These are phyloP conservation scores for Torymus texanus DNA, from an alignment of 2,888 invertebrate species.

Conservation along the genomic window DNA sequence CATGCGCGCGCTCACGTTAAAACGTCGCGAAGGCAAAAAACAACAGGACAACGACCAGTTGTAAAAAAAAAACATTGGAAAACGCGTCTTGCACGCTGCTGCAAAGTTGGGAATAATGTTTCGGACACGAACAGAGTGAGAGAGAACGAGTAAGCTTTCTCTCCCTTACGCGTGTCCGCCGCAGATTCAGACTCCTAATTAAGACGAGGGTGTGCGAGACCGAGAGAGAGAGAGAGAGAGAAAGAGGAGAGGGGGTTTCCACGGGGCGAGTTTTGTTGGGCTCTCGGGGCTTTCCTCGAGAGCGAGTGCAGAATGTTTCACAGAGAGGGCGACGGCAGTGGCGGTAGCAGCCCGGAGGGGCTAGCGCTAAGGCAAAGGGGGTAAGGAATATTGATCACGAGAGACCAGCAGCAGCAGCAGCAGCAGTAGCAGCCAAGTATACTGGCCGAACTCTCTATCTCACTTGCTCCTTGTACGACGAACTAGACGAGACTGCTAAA, in stretches of 20 bases:
- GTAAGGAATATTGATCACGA: constrained; percentile 76
- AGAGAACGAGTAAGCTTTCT: constrained; percentile 57
- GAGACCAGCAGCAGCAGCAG: constrained; percentile 52
- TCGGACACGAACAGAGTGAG: constrained; percentile 69
- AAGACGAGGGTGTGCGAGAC: constrained; percentile 80
- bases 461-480: constrained; percentile 8
- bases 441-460: constrained; percentile 64
- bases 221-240: constrained; percentile 58
- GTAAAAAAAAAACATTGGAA: background rate
- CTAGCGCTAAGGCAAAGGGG: constrained; percentile 73
- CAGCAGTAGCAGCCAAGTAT: too few species aligned
- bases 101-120: constrained; percentile 74
- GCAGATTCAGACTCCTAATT: constrained; percentile 91
- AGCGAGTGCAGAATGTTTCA: constrained; percentile 50
- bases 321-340: constrained; percentile 44
- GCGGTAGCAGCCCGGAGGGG: constrained; percentile 69
- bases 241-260: constrained; percentile 69
- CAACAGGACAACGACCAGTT: background rate
- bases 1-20: background rate
- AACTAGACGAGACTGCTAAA: constrained; percentile 69
- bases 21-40: constrained; percentile 30
- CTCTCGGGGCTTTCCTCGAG: constrained; percentile 61
- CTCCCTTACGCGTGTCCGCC: constrained; percentile 84
- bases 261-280: constrained; percentile 66
- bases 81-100: constrained; percentile 51